Percentiles rank a stretch among this genome's conserved stretches.
These are phyloP conservation scores for Bombus fervidus DNA, from an alignment of 1,140 invertebrate genomes.

Conservation along the genomic window DNA sequence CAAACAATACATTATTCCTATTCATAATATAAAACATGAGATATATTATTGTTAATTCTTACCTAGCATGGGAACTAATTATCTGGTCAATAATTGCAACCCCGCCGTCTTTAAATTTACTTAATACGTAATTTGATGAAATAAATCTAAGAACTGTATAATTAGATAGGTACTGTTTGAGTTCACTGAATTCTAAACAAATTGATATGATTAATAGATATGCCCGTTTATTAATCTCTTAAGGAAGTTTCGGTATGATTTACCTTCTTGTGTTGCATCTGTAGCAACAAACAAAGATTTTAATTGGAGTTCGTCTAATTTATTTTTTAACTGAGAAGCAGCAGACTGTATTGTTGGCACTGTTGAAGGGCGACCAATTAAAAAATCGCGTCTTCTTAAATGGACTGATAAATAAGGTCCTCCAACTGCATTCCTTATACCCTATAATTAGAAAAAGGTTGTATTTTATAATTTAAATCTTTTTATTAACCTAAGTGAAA, in stretches of 20 bases:
- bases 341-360: constrained; percentile 89
- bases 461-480: neutral
- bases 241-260: constrained; percentile 8
- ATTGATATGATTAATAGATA: neutral
- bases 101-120: constrained; percentile 91
- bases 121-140: constrained; percentile 78
- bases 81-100: constrained; percentile 98
- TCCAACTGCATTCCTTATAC: constrained; percentile 83
- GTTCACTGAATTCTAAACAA: constrained; percentile 82
- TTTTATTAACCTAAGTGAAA: constrained; percentile 4
- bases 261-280: constrained; percentile 85
- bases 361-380: constrained; percentile 85
- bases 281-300: constrained; percentile 91
- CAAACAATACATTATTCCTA: constrained; percentile 25
- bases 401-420: constrained; percentile 92
- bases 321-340: constrained; percentile 87
- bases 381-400: constrained; percentile 93
- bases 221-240: neutral
- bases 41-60: constrained; percentile 50
- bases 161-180: constrained; percentile 79
- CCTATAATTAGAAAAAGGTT: constrained; percentile 68
- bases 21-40: neutral
- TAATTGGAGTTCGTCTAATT: constrained; percentile 85
- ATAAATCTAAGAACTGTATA: constrained; percentile 82
- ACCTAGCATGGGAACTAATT: constrained; percentile 93